Evolutionary conservation across 2,888 invertebrate genomes (phyloP).

Genomic region (Eupithecia abbreviata): DNA sequence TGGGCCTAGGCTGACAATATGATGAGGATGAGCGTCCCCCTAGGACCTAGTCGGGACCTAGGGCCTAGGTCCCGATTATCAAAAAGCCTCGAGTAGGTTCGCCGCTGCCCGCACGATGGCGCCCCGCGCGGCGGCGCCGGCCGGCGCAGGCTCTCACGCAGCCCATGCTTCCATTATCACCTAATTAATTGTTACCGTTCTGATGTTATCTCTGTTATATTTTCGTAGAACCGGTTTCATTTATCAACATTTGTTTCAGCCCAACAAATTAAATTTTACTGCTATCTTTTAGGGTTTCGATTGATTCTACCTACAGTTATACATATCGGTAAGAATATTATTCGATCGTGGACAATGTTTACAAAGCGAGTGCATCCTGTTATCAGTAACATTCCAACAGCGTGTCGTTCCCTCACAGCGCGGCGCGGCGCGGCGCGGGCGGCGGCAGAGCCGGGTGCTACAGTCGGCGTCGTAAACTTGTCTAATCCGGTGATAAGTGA

Average conservation of each 20-base stretch:
- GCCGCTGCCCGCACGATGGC: not conserved
- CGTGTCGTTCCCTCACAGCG: not conserved
- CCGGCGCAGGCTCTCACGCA: conserved; percentile 13
- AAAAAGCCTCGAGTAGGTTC: not conserved
- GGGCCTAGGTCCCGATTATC: not conserved
- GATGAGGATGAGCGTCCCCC: not conserved
- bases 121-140: not conserved
- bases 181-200: conserved; percentile 1
- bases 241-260: conserved; percentile 4
- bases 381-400: conserved; percentile 3
- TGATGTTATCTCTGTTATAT: conserved; percentile 10
- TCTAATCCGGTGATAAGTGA: conserved; percentile 29
- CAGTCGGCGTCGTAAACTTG: conserved; percentile 31
- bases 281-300: not conserved
- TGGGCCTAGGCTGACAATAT: not conserved
- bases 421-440: too few species aligned
- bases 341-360: not conserved
- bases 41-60: too few species aligned
- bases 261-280: not conserved
- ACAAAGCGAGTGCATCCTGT: not conserved
- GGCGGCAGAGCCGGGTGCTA: conserved; percentile 10
- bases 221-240: conserved; percentile 9
- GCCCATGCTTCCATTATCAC: conserved; percentile 10
- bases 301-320: not conserved
- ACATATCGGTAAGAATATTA: not conserved